Base-by-base conservation (phyloP, 2,888 invertebrate genomes). In the Drepanosiphum platanoidis region DNA sequence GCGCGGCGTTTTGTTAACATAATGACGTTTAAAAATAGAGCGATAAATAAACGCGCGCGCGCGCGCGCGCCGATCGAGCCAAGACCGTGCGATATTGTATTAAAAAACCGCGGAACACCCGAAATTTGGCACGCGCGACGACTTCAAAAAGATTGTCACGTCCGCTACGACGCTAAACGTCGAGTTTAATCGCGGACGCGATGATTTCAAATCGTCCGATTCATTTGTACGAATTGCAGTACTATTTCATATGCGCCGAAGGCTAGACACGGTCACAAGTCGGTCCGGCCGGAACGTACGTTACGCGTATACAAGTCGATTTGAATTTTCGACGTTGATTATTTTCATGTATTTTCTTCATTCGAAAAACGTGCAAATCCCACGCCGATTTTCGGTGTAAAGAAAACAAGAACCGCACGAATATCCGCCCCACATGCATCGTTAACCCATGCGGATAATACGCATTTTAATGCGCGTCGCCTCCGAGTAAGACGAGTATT, bases 91-190 rank as follows among this genome's bases (percentile, higher is more conserved):
- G n/a, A n/a, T n/a, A n/a, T n/a, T n/a, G n/a, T n/a, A n/a, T n/a
- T n/a, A n/a, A n/a, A n/a, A 36, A 36, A 66, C 66, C 18, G 15
- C 5, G 22, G 42, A 32, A 66, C 66, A 32, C 22, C 66, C 66
- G 30, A 42, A 66, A 78, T 78, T 78, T 78, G 78, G 78, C 78
- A 78, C 66, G 15, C n/a, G 15, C n/a, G 5, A 61, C 30, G 32
- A 78, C 78, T 66, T 78, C 78, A 78, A 78, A n/a, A 78, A 78
- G 78, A 78, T 78, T 66, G 66, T 78, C 78, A 66, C 66, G 42
- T 39, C 27, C 13, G 61, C 39, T 30, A 75, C 22, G 32, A 66
- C n/a, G 7, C 27, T 30, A 39, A 77, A n/a, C 15, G 13, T 66
- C 32, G 42, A 78, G 66, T 80, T 80, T 80, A 80, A 80, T 80